Base-by-base conservation (phyloP, 2,797 vertebrate genomes). In the Zenarchopterus dispar region DNA sequence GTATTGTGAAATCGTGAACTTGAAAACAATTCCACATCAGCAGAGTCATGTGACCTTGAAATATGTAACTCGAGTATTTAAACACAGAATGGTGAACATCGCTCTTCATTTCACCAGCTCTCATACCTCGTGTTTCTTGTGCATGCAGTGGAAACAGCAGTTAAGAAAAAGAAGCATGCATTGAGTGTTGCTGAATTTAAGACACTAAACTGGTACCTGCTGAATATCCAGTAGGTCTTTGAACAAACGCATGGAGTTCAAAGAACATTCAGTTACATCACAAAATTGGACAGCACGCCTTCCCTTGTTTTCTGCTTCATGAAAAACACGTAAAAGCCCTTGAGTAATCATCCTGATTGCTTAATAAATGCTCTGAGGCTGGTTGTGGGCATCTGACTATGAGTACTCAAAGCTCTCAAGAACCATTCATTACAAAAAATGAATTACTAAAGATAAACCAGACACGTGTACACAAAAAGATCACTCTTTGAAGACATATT, bases 121-220 rank as follows among this genome's bases (percentile, higher is more conserved):
- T 56, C 15, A 18, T 43, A 10, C 3, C 13, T 54, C 16, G 21
- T 6, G 61, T 48, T 50, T 26, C 19, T 22, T 23, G 51, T 21
- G 47, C 43, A 67, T 9, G 26, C 8, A 50, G 18, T 41, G 16
- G n/a, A 54, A 45, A 59, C 51, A 19, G 17, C 43, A 50, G 45
- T 22, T n/a, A n/a, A n/a, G n/a, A n/a, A n/a, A n/a, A 54, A 45
- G 2, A 50, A 57, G 26, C 10, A 2, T 31, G 18, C 3, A 39
- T 63, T 48, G 19, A 23, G 23, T 33, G 9, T n/a, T 11, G 33
- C 28, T 18, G 36, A 24, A 33, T 61, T 21, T 6, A 55, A 24
- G 10, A 15, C n/a, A 58, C 62, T 58, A 16, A 61, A 50, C 11
- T n/a, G 33, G 43, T 60, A 48, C 24, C 68, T 31, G 56, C 1